Base-by-base conservation (phyloP, 2,888 invertebrate species). In the Harpalus rubripes region DNA sequence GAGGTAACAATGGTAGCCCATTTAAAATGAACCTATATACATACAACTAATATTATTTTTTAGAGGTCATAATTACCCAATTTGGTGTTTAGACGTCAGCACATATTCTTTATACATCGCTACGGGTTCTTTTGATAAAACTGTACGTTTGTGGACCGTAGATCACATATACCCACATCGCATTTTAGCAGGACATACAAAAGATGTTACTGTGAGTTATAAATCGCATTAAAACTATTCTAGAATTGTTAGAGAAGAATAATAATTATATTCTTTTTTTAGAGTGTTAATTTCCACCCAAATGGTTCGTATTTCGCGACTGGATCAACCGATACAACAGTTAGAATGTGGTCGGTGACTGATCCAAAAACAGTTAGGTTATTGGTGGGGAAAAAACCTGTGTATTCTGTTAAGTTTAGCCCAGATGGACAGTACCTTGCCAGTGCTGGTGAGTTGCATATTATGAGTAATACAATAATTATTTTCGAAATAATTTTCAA, bases 201-300 rank as follows among this genome's bases (percentile, higher is more conserved):
- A 96, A 89, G 96, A 98, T 92, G 95, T 98, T 22, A 97, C 97
- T 90, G 96, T 97, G 91, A 92, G 94, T 91, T 58, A 78, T 18
- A 58, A 59, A 74, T 41, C 12, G 15, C n/a, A 52, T 41, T 72
- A 41, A 41, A 7, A 65, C 26, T 65, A 59, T 8, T 22, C 2
- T 63, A 4, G 7, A 63, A 63, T 63, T 22, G 12, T 63, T 6
- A 52, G 12, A 52, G 44, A 32, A 32, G 1, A 32, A 12, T 52
- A 52, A 52, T 52, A 12, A 12, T 52, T 52, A 10, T 44, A 12
- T 8, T 0, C 10, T 8, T 63, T 89, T 90, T 63, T 90, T 32
- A 96, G 96, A 94, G 95, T 89, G 93, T 97, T n/a, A 95, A 95
- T 88, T 98, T 98, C 92, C 98, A 98, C 92, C 97, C 98, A 0